phyloP scores from a whole-genome alignment of 2,113 vertebrate genomes.

The Planiliza haematocheilus region DNA sequence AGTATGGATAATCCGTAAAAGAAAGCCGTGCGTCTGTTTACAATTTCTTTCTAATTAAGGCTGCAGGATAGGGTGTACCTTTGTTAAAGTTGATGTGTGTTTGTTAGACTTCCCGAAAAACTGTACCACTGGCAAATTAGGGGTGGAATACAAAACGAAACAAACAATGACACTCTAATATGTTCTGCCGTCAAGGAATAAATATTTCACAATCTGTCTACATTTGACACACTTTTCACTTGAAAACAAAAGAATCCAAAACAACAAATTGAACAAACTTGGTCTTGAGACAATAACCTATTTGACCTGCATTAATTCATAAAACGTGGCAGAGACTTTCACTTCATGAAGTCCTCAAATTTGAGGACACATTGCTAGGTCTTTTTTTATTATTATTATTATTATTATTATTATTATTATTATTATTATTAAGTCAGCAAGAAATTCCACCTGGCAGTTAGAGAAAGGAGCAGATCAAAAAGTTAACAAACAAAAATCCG shows the following conservation, averaged over 20 bases:
- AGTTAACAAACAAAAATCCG: slow-evolving; percentile 47
- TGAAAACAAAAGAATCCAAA: slow-evolving; percentile 78
- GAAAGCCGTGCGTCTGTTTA: slow-evolving; percentile 81
- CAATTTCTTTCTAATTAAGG: slow-evolving; percentile 85
- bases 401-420: background rate
- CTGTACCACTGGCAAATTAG: slow-evolving; percentile 81
- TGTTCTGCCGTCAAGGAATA: slow-evolving; percentile 80
- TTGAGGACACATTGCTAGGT: slow-evolving; percentile 40
- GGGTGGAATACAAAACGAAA: slow-evolving; percentile 78
- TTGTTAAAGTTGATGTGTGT: slow-evolving; percentile 81
- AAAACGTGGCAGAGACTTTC: slow-evolving; percentile 37
- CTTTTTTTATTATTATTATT: too few relatives aligned
- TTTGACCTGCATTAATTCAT: slow-evolving; percentile 70
- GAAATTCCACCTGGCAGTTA: slow-evolving; percentile 27
- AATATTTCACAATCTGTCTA: slow-evolving; percentile 85
- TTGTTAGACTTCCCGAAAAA: slow-evolving; percentile 78
- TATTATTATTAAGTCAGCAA: slow-evolving; percentile 42
- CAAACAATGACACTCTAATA: slow-evolving; percentile 84
- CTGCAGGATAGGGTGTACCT: slow-evolving; percentile 77
- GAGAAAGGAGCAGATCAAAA: slow-evolving; percentile 52
- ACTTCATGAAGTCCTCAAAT: slow-evolving; percentile 47
- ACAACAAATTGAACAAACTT: slow-evolving; percentile 78
- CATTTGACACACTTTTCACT: slow-evolving; percentile 80
- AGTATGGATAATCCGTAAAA: slow-evolving; percentile 84
- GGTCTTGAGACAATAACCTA: slow-evolving; percentile 71